Percentiles rank a stretch among this genome's conserved stretches.
Conservation (phyloP, 2,888 invertebrate species). For the Nasonovia ribisnigri region DNA sequence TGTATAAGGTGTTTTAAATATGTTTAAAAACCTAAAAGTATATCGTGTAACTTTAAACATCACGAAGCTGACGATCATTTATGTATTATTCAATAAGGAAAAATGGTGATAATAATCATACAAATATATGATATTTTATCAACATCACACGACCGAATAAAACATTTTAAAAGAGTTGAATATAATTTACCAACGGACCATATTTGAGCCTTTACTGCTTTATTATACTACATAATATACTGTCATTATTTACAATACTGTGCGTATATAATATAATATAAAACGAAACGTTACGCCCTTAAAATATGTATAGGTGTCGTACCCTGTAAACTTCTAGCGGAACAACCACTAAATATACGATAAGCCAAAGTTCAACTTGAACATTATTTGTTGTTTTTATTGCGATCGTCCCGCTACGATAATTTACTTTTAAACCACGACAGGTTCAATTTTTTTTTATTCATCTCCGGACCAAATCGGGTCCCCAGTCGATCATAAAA, state of each 20-base stretch:
- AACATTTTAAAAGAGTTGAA: neutral
- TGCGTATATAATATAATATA: neutral
- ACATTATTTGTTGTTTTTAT: slow-evolving; percentile 42
- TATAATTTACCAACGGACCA: neutral
- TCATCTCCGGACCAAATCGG: slow-evolving; percentile 6
- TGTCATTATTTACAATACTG: neutral
- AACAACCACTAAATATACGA: slow-evolving; percentile 27
- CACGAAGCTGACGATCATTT: too few species aligned
- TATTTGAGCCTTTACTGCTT: neutral
- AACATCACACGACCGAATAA: neutral
- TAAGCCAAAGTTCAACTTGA: slow-evolving; percentile 43
- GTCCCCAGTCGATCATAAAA: slow-evolving; percentile 59
- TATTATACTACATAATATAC: neutral
- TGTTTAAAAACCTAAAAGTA: too few species aligned
- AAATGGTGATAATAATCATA: neutral
- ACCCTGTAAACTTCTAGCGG: slow-evolving; percentile 17
- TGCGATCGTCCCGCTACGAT: slow-evolving; percentile 30
- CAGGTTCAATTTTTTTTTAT: slow-evolving; percentile 60
- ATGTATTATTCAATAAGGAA: neutral
- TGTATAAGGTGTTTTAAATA: too few species aligned
- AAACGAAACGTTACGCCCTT: neutral
- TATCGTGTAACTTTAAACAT: neutral
- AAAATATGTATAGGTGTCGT: slow-evolving; percentile 24
- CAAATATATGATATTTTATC: neutral
- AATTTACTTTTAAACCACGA: slow-evolving; percentile 54